Base-by-base conservation (phyloP, 92 coral and sea anemone species). In the Galaxea fascicularis region DNA sequence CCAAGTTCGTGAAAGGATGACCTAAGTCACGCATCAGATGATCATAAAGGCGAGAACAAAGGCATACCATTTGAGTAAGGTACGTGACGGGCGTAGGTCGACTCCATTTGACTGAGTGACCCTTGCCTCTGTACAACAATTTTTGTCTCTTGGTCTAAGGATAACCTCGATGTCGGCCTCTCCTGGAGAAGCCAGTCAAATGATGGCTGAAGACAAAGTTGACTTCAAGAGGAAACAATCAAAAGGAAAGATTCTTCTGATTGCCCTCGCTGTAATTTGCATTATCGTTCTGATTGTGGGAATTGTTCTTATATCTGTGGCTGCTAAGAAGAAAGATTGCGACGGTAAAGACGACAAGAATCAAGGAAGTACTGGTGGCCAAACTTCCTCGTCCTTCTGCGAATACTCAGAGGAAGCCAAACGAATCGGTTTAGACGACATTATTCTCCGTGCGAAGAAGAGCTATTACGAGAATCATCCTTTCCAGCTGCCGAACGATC, bases 381-480 rank as follows among this genome's bases (percentile, higher is more conserved):
- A 70, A 35, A 59, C 52, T 0, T 18, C 89, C 0, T 62, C 82
- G 0, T 14, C 70, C 12, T 58, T 56, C 10, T 95, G 98, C 69
- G 80, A 75, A 30, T 92, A 85, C 63, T 89, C 94, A 18, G 71
- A 79, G 12, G 98, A 95, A 74, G 97, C 98, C 1, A 87, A 82
- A 16, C 72, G 91, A 77, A 81, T 93, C 28, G 89, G 90, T 7
- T 80, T 96, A 17, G 88, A 84, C 15, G 86, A 75, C 12, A 88
- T 96, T 44, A 62, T 96, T 35, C 72, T 58, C 8, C 83, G 85
- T 30, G 93, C 91, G 14, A 90, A 89, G 74, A 63, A 56, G 13
- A 83, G 75, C 1, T 96, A 88, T 59, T 91, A 79, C 79, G 71
- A 84, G 66, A 52, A 87, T 16, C 96, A 90, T 53, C 95, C 95